Base-by-base conservation (phyloP, 2,888 invertebrate genomes). In the Dilophus febrilis region DNA sequence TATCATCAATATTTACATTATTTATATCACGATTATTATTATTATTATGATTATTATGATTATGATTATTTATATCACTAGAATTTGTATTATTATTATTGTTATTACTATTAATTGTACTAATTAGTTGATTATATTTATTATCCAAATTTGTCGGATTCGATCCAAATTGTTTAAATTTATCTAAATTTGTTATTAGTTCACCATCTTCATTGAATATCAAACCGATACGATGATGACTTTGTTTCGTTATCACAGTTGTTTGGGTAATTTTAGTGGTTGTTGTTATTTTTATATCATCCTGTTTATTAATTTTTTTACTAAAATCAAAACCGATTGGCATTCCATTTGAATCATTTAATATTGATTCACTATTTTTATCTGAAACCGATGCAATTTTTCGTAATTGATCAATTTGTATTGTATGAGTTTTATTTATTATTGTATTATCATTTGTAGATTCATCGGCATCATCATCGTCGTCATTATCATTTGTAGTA, bases 191-290 rank as follows among this genome's bases (percentile, higher is more conserved):
- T 10, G 37, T 44, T 19, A 50, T 44, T 12, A 48, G 27, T 42
- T 48, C 40, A 35, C 47, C 47, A 44, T 47, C 41, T 13, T 49
- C 31, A 56, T 51, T 40, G 52, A 46, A 45, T 54, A 44, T 40
- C 52, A 57, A 4, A 53, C 53, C 36, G 53, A 57, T 12, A 52
- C 55, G 26, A 56, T 54, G 33, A 42, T 19, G 40, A 4, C 10
- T 11, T 27, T 35, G 7, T 8, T 27, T 35, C 14, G 40, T 35
- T 14, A 26, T 41, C 31, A 41, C 29, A 16, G 44, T 41, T 5
- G 38, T 37, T 33, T 42, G 35, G 3, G 42, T 40, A 11, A 42
- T 16, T 30, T 36, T 40, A 28, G 44, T 44, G 10, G 40, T 42
- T 19, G 38, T 22, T 3, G 40, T 42, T 26, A 29, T 19, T 13